Base-by-base conservation (phyloP, 2,113 vertebrate genomes). In the Etheostoma cragini region DNA sequence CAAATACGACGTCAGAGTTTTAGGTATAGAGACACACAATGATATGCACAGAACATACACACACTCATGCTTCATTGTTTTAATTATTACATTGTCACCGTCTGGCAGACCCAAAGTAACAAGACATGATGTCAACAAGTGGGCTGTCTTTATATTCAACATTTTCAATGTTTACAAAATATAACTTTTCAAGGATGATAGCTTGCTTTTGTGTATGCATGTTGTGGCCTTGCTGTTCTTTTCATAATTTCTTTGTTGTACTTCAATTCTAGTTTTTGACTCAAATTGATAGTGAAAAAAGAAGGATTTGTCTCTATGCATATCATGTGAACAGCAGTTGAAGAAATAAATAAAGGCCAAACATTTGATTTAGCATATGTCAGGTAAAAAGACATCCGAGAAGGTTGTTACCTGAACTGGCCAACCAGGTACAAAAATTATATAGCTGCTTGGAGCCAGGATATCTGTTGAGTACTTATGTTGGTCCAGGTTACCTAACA, bases 1-100 rank as follows among this genome's bases (percentile, higher is more conserved):
- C 87, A 97, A 95, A 85, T 99, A 98, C 0, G 94, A 97, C 42
- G 95, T 99, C 81, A 96, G 92, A 72, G 93, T 99, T 83, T 94
- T 99, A 94, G 97, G 98, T 99, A 95, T 3, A 8, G 6, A 73
- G 26, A 76, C n/a, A 45, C 50, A 78, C 17, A 49, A 16, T 24
- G 24, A 26, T 6, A 54, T 56, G 19, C 24, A 46, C 15, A 53
- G 15, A n/a, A 54, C 17, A 30, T 6, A 22, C 38, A 63, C n/a
- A 26, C 47, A 62, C 3, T 50, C 45, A 50, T 35, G 63, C 12
- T 13, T 16, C 8, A 58, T 42, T 35, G 21, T 62, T 78, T 45
- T 45, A 53, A 4, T 46, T 63, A 15, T 33, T 10, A 10, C 11
- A 8, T 15, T 26, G 56, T 61, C 19, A 61, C 24, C 14, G 3